These are phyloP conservation scores for Drosophila histrio DNA, from an alignment of 2,888 invertebrate genomes.

Conservation along the genomic window DNA sequence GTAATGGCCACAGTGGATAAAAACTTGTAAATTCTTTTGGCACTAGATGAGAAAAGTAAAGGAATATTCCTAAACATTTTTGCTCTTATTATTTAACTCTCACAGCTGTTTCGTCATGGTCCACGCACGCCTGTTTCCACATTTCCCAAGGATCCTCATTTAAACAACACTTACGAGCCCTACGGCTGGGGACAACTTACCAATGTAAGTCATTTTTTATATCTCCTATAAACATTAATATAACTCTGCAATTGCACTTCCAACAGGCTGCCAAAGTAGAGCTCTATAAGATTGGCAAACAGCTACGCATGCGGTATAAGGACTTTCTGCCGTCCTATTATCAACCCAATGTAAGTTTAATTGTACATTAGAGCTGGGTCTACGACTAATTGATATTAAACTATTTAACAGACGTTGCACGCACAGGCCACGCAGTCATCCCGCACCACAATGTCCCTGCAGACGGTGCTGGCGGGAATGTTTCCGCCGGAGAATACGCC, in stretches of 20 bases:
- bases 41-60: too few species aligned
- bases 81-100: background rate
- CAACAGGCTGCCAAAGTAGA: constrained; percentile 87
- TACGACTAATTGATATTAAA: background rate
- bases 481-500: constrained; percentile 87
- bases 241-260: background rate
- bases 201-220: constrained; percentile 85
- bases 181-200: constrained; percentile 92
- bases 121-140: constrained; percentile 90
- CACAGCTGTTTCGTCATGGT: constrained; percentile 91
- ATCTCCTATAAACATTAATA: background rate
- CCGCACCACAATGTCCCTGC: constrained; percentile 89
- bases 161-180: constrained; percentile 88
- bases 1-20: too few species aligned
- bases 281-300: constrained; percentile 87
- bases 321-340: constrained; percentile 86
- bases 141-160: constrained; percentile 89
- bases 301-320: constrained; percentile 87
- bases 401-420: constrained; percentile 84
- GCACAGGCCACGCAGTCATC: constrained; percentile 89
- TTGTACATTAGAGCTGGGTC: background rate
- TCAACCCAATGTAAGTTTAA: constrained; percentile 84
- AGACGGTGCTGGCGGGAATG: constrained; percentile 88
- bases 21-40: too few species aligned
- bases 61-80: background rate